These are phyloP conservation scores for Adelphocoris suturalis DNA, from an alignment of 2,888 invertebrate genomes.

Conservation along the genomic window DNA sequence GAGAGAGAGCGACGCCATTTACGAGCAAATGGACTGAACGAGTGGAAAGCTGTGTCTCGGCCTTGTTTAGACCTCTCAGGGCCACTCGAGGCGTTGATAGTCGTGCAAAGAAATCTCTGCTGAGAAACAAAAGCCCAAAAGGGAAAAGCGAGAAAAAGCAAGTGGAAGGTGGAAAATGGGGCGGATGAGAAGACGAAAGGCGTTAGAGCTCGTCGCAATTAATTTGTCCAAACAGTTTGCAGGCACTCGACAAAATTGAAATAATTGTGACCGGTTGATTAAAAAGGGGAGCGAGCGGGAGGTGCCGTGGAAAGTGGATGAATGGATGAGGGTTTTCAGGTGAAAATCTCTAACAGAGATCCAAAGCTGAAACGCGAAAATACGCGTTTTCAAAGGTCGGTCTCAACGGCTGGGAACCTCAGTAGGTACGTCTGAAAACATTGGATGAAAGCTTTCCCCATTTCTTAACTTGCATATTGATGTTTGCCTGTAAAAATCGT, in stretches of 20 bases:
- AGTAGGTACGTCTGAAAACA: too few species aligned
- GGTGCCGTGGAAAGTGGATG: neutral
- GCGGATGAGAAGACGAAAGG: neutral
- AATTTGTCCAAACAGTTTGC: neutral
- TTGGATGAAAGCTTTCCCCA: too few species aligned
- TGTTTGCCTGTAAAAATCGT: too few species aligned
- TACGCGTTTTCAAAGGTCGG: too few species aligned
- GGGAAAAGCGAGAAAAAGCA: neutral
- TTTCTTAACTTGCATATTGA: too few species aligned
- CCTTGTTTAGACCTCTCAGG: conserved; percentile 26
- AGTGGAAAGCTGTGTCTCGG: conserved; percentile 49
- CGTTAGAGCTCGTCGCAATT: neutral
- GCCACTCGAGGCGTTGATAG: conserved; percentile 35
- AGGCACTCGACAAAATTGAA: conserved; percentile 5
- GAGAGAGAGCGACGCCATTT: conserved; percentile 31
- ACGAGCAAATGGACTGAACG: conserved; percentile 60
- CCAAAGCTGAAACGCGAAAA: too few species aligned
- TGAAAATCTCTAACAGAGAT: too few species aligned
- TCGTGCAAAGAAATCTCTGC: conserved; percentile 4
- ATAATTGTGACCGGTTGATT: conserved; percentile 16
- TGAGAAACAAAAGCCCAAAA: conserved; percentile 22
- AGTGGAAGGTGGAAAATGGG: conserved; percentile 14
- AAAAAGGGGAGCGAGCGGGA: neutral
- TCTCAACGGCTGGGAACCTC: too few species aligned
- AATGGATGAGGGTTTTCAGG: too few species aligned